phyloP scores from a whole-genome alignment of 2,113 vertebrate species.

The Tragulus kanchil region DNA sequence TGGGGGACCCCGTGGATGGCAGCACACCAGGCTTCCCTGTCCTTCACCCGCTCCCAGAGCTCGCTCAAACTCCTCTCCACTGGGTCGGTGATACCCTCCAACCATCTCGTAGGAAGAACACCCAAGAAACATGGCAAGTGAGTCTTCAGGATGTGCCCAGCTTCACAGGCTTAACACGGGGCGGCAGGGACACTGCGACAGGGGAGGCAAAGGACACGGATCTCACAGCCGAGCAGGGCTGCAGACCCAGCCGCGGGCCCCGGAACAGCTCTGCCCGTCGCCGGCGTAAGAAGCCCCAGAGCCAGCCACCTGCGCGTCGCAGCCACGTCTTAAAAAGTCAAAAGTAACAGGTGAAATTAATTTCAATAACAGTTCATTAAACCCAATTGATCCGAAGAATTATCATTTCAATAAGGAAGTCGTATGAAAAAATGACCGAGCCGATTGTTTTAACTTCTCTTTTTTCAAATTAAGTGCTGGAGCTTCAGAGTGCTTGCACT shows the following conservation, averaged over 20 bases:
- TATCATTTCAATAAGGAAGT: background rate
- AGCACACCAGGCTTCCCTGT: too few relatives aligned
- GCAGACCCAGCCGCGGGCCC: rapidly evolving
- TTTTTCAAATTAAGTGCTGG: background rate
- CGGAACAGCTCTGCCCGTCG: rapidly evolving
- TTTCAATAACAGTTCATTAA: slow-evolving; percentile 24
- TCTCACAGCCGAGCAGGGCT: background rate
- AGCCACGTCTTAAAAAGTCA: background rate
- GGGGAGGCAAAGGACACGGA: background rate
- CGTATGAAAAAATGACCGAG: background rate
- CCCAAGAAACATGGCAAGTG: background rate
- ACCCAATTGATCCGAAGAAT: background rate
- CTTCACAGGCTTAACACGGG: background rate
- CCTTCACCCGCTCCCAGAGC: too few relatives aligned
- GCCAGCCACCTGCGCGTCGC: rapidly evolving
- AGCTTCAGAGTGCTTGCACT: background rate
- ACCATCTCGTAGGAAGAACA: background rate
- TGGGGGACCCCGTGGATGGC: too few relatives aligned
- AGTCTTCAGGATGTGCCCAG: rapidly evolving
- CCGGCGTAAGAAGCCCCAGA: rapidly evolving
- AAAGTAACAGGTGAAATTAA: background rate
- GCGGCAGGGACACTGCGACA: background rate
- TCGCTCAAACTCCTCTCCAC: too few relatives aligned
- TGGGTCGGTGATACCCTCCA: too few relatives aligned
- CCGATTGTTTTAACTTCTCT: background rate